phyloP scores from a whole-genome alignment of 2,113 vertebrate genomes.

The Corvus moneduloides region DNA sequence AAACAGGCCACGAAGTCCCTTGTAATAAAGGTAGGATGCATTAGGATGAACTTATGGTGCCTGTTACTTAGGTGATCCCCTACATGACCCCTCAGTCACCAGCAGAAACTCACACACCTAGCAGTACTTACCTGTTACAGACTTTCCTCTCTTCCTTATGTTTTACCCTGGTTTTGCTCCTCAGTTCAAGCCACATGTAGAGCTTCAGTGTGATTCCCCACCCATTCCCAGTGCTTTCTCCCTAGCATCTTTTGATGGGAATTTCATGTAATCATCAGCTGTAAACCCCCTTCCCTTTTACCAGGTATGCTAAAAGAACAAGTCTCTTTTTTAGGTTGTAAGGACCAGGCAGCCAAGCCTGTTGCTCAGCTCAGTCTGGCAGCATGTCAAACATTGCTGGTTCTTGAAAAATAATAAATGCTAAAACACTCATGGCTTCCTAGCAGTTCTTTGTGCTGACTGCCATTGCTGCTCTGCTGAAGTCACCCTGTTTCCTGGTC shows the following conservation, averaged over 20 bases:
- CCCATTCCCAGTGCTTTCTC: neutral
- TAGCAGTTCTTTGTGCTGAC: neutral
- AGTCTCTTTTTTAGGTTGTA: neutral
- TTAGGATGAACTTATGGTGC: neutral
- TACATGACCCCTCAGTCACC: fast-evolving
- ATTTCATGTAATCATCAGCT: neutral
- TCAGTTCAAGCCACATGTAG: neutral
- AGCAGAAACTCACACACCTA: neutral
- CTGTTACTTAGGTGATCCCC: neutral
- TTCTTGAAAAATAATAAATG: neutral
- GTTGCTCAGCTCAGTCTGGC: neutral
- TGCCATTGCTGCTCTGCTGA: neutral
- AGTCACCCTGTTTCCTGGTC: neutral
- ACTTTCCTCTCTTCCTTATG: neutral
- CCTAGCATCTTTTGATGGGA: neutral
- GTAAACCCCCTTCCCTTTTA: neutral
- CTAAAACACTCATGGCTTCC: neutral
- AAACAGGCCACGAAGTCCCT: neutral
- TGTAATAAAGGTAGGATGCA: neutral
- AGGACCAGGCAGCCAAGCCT: neutral
- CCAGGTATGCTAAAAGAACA: neutral
- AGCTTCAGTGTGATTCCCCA: neutral
- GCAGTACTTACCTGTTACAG: neutral
- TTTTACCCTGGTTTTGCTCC: neutral
- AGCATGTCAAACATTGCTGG: neutral